phyloP scores from a whole-genome alignment of 2,888 invertebrate species.

The Drosophila incognita region DNA sequence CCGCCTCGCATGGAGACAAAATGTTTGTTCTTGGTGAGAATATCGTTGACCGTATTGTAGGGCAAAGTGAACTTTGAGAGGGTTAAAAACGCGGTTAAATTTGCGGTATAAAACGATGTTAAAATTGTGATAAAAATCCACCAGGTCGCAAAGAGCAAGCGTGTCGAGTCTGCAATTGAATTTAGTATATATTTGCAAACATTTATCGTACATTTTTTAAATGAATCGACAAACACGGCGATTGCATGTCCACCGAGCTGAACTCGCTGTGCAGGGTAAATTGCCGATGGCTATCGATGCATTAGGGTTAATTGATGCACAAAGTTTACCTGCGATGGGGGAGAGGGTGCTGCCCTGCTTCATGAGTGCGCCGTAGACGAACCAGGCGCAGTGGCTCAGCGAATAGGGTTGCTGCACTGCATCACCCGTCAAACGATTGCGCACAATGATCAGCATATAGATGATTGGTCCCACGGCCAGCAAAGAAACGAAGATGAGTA shows the following conservation, averaged over 20 bases:
- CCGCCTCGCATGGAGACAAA: constrained; percentile 91
- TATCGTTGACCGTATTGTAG: constrained; percentile 89
- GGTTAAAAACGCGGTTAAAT: constrained; percentile 94
- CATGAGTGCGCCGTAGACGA: constrained; percentile 92
- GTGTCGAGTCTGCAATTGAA: constrained; percentile 89
- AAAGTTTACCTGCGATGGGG: constrained; percentile 90
- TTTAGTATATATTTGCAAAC: constrained; percentile 1
- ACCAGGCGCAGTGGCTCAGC: constrained; percentile 92
- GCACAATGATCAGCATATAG: constrained; percentile 89
- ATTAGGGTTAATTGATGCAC: constrained; percentile 63
- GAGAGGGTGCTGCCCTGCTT: constrained; percentile 93
- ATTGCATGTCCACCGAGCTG: constrained; percentile 48
- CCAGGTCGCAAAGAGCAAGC: constrained; percentile 95
- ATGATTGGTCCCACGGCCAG: constrained; percentile 92
- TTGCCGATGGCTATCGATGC: constrained; percentile 60
- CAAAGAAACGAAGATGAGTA: constrained; percentile 90
- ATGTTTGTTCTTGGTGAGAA: constrained; percentile 88
- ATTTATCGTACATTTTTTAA: constrained; percentile 23
- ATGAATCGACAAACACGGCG: constrained; percentile 61
- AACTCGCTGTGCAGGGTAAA: constrained; percentile 28
- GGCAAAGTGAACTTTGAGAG: constrained; percentile 93
- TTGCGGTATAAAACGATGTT: constrained; percentile 96
- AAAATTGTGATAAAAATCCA: constrained; percentile 95
- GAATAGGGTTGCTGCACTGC: constrained; percentile 87
- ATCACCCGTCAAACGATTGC: constrained; percentile 88